Percentiles rank a stretch among this genome's conserved stretches.
These are phyloP conservation scores for Lordiphosa fenestrarum DNA, from an alignment of 2,888 invertebrate species.

Conservation along the genomic window DNA sequence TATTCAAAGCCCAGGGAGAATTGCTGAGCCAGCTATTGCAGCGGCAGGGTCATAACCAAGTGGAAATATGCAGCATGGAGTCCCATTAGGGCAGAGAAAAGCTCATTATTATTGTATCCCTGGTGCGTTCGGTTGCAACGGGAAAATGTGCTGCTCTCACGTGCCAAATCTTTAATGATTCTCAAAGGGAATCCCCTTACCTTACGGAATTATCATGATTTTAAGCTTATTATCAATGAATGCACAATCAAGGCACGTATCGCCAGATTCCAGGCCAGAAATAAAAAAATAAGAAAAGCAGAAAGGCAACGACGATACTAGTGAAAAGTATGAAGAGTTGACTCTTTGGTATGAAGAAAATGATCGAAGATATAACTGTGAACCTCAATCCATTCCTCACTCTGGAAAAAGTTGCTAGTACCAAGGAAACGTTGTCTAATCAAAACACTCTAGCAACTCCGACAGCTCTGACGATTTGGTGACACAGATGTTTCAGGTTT, in stretches of 20 bases:
- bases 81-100: constrained; percentile 93
- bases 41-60: constrained; percentile 58
- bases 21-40: constrained; percentile 62
- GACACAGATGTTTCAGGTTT: too few species aligned
- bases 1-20: constrained; percentile 80
- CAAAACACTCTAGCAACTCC: too few species aligned
- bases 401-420: too few species aligned
- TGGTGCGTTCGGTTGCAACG: constrained; percentile 84
- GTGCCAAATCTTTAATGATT: constrained; percentile 84
- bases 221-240: constrained; percentile 66
- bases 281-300: not conserved
- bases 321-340: not conserved
- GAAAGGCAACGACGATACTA: not conserved
- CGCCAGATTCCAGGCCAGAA: constrained; percentile 38
- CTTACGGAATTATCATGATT: constrained; percentile 71
- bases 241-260: constrained; percentile 57
- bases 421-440: too few species aligned
- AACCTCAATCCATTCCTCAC: not conserved
- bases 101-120: constrained; percentile 88
- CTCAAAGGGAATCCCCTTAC: constrained; percentile 81
- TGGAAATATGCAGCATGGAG: constrained; percentile 91
- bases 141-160: constrained; percentile 84
- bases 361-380: constrained; percentile 31
- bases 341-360: constrained; percentile 28
- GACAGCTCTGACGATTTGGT: too few species aligned